phyloP scores from a whole-genome alignment of 2,888 invertebrate genomes.

The Brachyptera risi region DNA sequence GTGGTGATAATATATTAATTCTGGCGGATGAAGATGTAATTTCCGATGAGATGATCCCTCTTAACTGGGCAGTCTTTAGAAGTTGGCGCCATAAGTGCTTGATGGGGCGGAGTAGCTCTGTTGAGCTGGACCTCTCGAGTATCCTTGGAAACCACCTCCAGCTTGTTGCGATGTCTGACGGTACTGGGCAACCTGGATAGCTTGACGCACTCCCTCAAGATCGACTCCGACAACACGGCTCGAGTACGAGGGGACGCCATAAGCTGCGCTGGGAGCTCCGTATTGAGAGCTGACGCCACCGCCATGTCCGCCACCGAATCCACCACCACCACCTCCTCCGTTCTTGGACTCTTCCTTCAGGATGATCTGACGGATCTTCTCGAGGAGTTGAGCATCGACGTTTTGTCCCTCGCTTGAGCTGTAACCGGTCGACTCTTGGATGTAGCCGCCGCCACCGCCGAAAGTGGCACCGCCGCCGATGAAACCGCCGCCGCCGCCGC shows the following conservation, averaged over 20 bases:
- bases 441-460: conserved; percentile 59
- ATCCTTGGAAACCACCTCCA: conserved; percentile 44
- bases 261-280: conserved; percentile 62
- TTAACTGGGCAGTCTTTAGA: conserved; percentile 33
- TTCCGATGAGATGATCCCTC: conserved; percentile 9
- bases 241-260: conserved; percentile 56
- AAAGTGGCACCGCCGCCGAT: conserved; percentile 42
- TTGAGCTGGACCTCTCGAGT: conserved; percentile 42
- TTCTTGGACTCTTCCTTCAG: conserved; percentile 64
- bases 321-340: conserved; percentile 51
- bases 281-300: conserved; percentile 60
- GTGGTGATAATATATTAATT: not conserved
- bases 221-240: conserved; percentile 77
- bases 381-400: conserved; percentile 74
- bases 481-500: conserved; percentile 45
- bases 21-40: not conserved
- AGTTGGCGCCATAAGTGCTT: conserved; percentile 45
- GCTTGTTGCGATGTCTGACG: conserved; percentile 60
- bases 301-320: conserved; percentile 48
- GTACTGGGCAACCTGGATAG: conserved; percentile 84
- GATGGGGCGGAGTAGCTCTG: conserved; percentile 49
- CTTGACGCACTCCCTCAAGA: conserved; percentile 80
- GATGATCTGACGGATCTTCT: conserved; percentile 80
- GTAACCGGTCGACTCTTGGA: conserved; percentile 70
- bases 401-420: conserved; percentile 79